Conservation (phyloP, 2,888 invertebrate species). For the Ametastegia equiseti region DNA sequence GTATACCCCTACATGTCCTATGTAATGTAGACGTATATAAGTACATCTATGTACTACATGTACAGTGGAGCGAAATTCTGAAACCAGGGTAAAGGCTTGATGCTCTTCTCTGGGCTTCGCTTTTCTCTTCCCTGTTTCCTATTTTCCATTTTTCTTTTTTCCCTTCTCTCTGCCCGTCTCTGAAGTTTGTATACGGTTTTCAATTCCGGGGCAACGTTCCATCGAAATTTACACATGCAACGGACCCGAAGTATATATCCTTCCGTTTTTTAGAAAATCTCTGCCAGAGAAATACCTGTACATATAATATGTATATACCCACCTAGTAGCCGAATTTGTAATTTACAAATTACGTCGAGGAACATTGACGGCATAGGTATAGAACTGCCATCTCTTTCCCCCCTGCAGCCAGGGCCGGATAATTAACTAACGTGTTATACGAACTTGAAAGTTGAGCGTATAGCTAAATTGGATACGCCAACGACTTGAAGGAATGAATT, state of each 20-base stretch:
- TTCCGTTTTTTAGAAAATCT: neutral
- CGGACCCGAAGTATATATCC: too few species aligned
- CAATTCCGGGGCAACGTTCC: too few species aligned
- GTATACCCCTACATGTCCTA: neutral
- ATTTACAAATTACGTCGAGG: neutral
- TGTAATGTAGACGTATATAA: neutral
- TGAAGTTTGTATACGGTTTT: neutral
- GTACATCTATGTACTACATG: too few species aligned
- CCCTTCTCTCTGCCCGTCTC: neutral
- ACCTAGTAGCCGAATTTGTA: neutral
- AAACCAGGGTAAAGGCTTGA: neutral
- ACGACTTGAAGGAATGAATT: neutral
- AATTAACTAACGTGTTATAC: neutral
- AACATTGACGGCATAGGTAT: neutral
- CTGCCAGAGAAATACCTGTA: neutral
- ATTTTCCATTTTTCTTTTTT: neutral
- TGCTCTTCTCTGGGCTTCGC: neutral
- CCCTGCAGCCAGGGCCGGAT: neutral
- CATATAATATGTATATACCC: neutral
- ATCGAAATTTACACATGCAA: neutral
- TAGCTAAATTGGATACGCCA: neutral
- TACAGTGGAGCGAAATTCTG: conserved; percentile 1
- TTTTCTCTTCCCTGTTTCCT: too few species aligned
- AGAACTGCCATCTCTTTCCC: neutral
- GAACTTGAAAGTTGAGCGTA: conserved; percentile 8